Conservation (phyloP, 2,797 vertebrate genomes). For the Chaetophractus vellerosus region DNA sequence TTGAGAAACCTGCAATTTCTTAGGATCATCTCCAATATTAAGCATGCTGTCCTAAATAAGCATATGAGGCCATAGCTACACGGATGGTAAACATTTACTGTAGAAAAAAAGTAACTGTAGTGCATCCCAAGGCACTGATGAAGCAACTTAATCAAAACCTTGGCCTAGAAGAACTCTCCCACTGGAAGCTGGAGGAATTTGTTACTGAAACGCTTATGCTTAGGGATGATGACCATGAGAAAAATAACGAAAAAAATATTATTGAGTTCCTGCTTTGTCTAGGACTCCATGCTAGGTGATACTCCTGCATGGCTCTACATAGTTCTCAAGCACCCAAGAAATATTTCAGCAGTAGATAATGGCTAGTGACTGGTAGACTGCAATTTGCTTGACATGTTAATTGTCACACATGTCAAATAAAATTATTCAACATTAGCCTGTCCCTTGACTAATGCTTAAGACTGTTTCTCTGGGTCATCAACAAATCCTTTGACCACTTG, state of each 20-base stretch:
- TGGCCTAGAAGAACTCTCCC: background rate
- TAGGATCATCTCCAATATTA: conserved; percentile 77
- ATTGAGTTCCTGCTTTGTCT: background rate
- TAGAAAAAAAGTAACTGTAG: background rate
- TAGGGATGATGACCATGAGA: background rate
- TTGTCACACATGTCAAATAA: conserved; percentile 2
- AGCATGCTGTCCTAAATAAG: conserved; percentile 66
- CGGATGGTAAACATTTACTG: background rate
- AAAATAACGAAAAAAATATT: background rate
- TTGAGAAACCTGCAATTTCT: conserved; percentile 74
- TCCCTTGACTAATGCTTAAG: background rate
- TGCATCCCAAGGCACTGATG: background rate
- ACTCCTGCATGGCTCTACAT: background rate
- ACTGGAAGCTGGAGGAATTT: background rate
- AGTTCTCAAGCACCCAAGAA: background rate
- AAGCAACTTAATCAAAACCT: background rate
- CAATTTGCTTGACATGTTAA: background rate
- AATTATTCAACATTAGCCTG: conserved; percentile 27
- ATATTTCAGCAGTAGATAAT: conserved; percentile 13
- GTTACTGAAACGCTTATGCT: background rate
- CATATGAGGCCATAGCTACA: background rate
- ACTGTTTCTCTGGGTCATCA: conserved; percentile 4
- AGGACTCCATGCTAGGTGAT: background rate
- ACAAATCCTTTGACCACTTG: conserved; percentile 37
- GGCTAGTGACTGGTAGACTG: background rate